A percentile compares a stretch with the other conserved stretches of the same genome.
phyloP scores from a whole-genome alignment of 2,888 invertebrate genomes.

The Eupithecia subumbrata region DNA sequence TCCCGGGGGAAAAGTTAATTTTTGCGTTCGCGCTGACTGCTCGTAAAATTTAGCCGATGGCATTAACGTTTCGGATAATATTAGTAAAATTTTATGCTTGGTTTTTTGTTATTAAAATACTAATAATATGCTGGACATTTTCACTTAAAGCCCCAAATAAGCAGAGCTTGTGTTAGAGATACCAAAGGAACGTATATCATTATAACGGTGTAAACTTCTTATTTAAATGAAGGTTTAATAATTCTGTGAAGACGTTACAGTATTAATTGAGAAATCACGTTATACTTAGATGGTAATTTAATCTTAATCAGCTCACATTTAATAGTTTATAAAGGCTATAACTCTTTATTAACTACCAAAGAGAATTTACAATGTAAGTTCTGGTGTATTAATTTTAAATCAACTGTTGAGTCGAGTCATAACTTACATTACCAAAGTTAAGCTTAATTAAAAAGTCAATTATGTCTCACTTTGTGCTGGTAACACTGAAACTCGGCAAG shows the following conservation, averaged over 20 bases:
- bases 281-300: background rate
- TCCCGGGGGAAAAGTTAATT: conserved; percentile 42
- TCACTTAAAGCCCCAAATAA: background rate
- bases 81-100: conserved; percentile 13
- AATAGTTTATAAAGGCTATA: conserved; percentile 4
- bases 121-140: background rate
- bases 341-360: conserved; percentile 8
- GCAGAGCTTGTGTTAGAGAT: background rate
- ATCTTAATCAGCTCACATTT: background rate
- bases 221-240: background rate
- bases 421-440: conserved; percentile 53
- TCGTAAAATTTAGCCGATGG: conserved; percentile 31
- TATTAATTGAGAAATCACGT: background rate
- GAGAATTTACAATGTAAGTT: conserved; percentile 17
- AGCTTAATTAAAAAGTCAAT: conserved; percentile 69
- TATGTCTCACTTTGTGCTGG: conserved; percentile 41
- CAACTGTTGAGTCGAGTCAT: conserved; percentile 46
- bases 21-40: conserved; percentile 36
- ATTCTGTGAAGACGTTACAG: background rate
- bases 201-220: no score
- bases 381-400: conserved; percentile 47
- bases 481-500: conserved; percentile 33
- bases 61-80: conserved; percentile 21
- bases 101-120: conserved; percentile 13
- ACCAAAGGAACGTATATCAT: no score